Evolutionary conservation across 2,113 vertebrate species (phyloP).

Genomic region (Alligator mississippiensis): DNA sequence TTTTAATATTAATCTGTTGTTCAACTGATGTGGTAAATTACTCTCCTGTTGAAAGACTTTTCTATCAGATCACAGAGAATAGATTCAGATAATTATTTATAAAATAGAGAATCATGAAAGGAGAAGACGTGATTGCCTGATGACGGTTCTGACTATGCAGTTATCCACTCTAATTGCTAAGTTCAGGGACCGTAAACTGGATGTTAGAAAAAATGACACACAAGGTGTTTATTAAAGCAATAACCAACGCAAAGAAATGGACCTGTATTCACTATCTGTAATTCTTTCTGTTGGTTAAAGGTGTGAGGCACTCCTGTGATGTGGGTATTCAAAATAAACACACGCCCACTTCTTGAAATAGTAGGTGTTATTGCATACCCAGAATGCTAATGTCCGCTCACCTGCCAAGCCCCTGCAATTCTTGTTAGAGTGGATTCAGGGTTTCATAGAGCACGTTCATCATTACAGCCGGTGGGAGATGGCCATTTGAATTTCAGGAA

Average conservation of each 20-base stretch:
- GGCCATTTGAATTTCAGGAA: conserved; percentile 61
- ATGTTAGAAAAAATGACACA: conserved; percentile 26
- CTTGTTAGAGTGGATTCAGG: conserved; percentile 2
- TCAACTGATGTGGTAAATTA: conserved; percentile 27
- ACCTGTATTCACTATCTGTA: conserved; percentile 67
- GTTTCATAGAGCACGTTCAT: conserved; percentile 68
- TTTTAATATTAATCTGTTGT: conserved; percentile 19
- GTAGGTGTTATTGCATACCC: conserved; percentile 73
- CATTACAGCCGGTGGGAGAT: conserved; percentile 59
- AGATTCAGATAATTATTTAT: conserved; percentile 42
- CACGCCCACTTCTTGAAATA: conserved; percentile 60
- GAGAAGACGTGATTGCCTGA: conserved; percentile 19
- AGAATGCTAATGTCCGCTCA: conserved; percentile 11
- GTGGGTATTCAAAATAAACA: conserved; percentile 73
- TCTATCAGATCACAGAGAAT: conserved; percentile 30
- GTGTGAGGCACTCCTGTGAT: conserved; percentile 62
- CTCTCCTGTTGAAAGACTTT: conserved; percentile 51
- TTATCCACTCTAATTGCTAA: neutral
- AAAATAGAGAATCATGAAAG: conserved; percentile 37
- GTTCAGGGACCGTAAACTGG: conserved; percentile 8
- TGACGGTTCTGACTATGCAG: conserved; percentile 51
- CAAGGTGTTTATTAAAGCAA: conserved; percentile 62
- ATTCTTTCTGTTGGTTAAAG: conserved; percentile 65
- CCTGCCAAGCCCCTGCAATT: neutral
- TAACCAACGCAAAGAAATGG: conserved; percentile 52